Percentiles rank a stretch among this genome's conserved stretches.
Conservation (phyloP, 2,888 invertebrate genomes). For the Crematogaster levior region DNA sequence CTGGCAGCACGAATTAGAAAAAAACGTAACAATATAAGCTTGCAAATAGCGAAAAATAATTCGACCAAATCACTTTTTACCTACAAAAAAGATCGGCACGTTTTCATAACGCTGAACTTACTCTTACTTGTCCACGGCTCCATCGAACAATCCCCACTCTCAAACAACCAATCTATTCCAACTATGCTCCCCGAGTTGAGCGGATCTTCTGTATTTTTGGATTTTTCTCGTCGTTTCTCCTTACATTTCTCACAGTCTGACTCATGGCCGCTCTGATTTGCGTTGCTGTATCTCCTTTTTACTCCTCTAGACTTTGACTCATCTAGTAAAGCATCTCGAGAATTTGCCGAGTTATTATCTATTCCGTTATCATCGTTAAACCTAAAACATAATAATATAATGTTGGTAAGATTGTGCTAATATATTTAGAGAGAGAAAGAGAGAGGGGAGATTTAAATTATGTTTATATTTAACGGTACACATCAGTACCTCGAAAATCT, state of each 20-base stretch:
- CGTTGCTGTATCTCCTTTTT: constrained; percentile 82
- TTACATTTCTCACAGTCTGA: constrained; percentile 80
- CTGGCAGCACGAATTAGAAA: constrained; percentile 82
- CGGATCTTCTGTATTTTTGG: constrained; percentile 81
- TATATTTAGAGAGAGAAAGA: constrained; percentile 2
- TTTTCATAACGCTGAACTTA: constrained; percentile 69
- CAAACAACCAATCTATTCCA: constrained; percentile 90
- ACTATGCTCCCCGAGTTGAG: constrained; percentile 86
- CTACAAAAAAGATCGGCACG: not conserved
- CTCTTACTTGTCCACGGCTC: constrained; percentile 83
- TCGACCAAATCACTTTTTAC: constrained; percentile 5
- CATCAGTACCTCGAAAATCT: constrained; percentile 80
- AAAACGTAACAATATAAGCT: constrained; percentile 59
- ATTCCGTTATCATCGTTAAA: constrained; percentile 80
- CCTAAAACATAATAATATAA: constrained; percentile 63
- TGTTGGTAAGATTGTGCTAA: not conserved
- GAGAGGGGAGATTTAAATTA: not conserved
- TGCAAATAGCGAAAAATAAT: constrained; percentile 41
- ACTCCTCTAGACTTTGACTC: constrained; percentile 72
- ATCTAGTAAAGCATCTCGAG: constrained; percentile 83
- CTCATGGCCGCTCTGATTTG: constrained; percentile 84
- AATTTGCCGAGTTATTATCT: constrained; percentile 82
- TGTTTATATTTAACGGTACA: not conserved
- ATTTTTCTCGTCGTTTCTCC: constrained; percentile 75
- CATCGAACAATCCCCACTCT: constrained; percentile 80